Base-by-base conservation (phyloP, 92 coral and sea anemone species). In the Paragorgia papillata region DNA sequence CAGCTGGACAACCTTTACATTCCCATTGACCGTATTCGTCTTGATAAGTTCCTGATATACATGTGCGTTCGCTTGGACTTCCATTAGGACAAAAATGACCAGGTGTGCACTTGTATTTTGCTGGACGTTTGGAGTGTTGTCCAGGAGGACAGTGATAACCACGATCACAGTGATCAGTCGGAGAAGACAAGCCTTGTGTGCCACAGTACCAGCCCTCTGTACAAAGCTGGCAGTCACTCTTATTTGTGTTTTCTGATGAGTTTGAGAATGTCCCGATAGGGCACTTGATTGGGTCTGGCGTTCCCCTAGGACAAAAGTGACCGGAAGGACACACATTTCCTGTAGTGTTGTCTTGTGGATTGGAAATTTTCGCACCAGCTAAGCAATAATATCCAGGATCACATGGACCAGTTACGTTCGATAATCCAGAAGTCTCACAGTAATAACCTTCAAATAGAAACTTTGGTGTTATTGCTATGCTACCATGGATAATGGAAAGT, bases 61-160 rank as follows among this genome's bases (percentile, higher is more conserved):
- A 95, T 0, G 97, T 83, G 24, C 69, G 66, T 58, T 95, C 82
- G 12, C 50, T 29, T n/a, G 87, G 87, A 63, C 99, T 95, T 60
- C 94, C 91, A 28, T 84, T 22, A 0, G 92, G 92, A 66, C 99
- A 95, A 56, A 37, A 69, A 62, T 95, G 99, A 25, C 99, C 99
- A 18, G 99, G 99, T 31, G 97, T 89, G 58, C 99, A 95, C 2
- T 81, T 66, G 74, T 84, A 79, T 17, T 61, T 86, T 80, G 86
- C 60, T 3, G 99, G 99, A 21, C 89, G 80, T 40, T 83, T 89
- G 18, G 91, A 69, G 29, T 85, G 82, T 80, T 91, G 99, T 12
- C 97, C 97, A 18, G 84, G 79, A 2, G 99, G 99, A 49, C 99
- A 95, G 76, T 79, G 89, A 71, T 78, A 95, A n/a, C 99, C 99